A percentile compares a stretch with the other conserved stretches of the same genome.
These are phyloP conservation scores for Cyclargus thomasi DNA, from an alignment of 1,140 invertebrate genomes.

Conservation along the genomic window DNA sequence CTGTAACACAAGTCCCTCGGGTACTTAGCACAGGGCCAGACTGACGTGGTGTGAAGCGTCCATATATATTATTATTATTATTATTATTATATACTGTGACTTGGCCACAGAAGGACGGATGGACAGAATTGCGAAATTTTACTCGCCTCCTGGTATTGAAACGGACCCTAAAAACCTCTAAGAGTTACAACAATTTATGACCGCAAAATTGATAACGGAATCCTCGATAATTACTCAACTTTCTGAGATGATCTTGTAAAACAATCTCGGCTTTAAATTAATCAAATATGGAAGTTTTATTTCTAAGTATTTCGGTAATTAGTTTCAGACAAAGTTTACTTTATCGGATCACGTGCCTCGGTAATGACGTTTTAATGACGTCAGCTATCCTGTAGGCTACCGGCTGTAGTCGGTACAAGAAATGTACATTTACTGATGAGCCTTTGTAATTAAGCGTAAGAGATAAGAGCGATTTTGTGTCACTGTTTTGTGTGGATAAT, in stretches of 20 bases:
- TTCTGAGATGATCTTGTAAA: slow-evolving; percentile 9
- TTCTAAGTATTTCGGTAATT: slow-evolving; percentile 1
- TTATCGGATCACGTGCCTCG: slow-evolving; percentile 3
- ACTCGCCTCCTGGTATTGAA: no score
- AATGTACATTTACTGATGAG: not conserved
- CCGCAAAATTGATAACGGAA: not conserved
- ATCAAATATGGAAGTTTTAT: slow-evolving; percentile 12
- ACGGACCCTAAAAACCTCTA: no score
- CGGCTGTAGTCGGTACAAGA: no score
- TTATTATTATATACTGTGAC: no score
- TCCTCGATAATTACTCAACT: not conserved
- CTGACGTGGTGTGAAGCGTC: no score
- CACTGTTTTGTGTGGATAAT: not conserved
- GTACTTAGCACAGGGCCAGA: no score
- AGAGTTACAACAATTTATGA: not conserved
- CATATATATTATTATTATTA: no score
- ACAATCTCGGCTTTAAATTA: slow-evolving; percentile 8
- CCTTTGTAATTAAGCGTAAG: not conserved
- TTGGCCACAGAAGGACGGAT: no score
- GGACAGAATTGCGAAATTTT: no score
- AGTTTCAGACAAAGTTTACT: slow-evolving; percentile 10
- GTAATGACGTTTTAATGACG: slow-evolving; percentile 11
- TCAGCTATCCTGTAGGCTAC: not conserved
- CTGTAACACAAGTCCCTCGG: no score
- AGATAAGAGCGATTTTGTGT: slow-evolving; percentile 2